These are phyloP conservation scores for Meloe dianella DNA, from an alignment of 2,888 invertebrate species.

Conservation along the genomic window DNA sequence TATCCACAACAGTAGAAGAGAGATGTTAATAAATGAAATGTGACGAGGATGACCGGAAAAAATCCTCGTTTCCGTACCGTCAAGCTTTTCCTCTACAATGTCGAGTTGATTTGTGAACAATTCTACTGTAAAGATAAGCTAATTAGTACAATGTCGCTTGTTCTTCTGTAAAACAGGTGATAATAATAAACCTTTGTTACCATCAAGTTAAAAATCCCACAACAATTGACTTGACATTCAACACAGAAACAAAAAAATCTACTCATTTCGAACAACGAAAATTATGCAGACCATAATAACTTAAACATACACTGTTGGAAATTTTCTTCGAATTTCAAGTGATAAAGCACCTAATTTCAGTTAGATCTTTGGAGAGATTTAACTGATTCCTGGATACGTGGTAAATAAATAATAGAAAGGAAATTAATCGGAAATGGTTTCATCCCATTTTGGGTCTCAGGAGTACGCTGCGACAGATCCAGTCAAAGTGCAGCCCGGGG, in stretches of 20 bases:
- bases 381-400: slow-evolving; percentile 10
- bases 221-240: background rate
- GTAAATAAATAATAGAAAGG: slow-evolving; percentile 42
- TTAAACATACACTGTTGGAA: background rate
- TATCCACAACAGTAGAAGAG: slow-evolving; percentile 17
- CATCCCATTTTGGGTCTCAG: slow-evolving; percentile 27
- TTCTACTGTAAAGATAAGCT: slow-evolving; percentile 28
- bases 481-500: slow-evolving; percentile 37
- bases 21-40: slow-evolving; percentile 51
- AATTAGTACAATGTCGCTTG: slow-evolving; percentile 21
- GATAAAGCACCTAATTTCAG: background rate
- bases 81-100: slow-evolving; percentile 12
- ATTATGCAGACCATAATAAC: background rate
- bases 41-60: slow-evolving; percentile 44
- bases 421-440: slow-evolving; percentile 43
- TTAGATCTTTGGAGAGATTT: background rate
- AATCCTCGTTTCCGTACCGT: slow-evolving; percentile 16
- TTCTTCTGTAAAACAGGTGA: slow-evolving; percentile 29
- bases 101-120: slow-evolving; percentile 20
- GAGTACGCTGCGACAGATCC: slow-evolving; percentile 8
- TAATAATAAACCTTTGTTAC: slow-evolving; percentile 22
- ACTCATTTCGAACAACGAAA: background rate
- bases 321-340: background rate
- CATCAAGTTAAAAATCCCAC: slow-evolving; percentile 15
- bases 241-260: background rate